These are phyloP conservation scores for Tachysurus fulvidraco DNA, from an alignment of 2,113 vertebrate species.

Conservation along the genomic window DNA sequence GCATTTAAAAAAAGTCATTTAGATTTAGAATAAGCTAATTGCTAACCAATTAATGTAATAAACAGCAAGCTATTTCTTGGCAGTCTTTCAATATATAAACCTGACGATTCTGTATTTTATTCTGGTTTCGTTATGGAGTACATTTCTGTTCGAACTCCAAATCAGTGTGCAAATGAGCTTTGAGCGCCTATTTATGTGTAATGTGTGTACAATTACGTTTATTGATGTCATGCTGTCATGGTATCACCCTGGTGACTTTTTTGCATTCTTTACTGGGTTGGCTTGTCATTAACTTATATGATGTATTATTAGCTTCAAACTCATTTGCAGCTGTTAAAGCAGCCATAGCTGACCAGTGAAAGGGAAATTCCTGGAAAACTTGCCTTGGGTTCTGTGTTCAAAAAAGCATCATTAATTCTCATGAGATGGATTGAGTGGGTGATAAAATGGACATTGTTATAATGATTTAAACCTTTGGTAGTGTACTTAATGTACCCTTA, in stretches of 20 bases:
- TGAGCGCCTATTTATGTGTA: conserved; percentile 1
- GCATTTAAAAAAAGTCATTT: background rate
- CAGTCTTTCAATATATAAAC: background rate
- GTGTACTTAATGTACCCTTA: background rate
- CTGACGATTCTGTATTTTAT: background rate
- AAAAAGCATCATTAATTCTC: background rate
- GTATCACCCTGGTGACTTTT: conserved; percentile 29
- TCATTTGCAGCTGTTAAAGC: background rate
- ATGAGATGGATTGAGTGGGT: background rate
- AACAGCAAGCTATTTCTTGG: background rate
- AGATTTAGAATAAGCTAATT: background rate
- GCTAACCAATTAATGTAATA: background rate
- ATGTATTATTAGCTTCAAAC: background rate
- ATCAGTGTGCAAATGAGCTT: conserved; percentile 18
- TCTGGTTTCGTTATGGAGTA: background rate
- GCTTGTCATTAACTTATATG: conserved; percentile 41
- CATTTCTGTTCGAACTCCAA: background rate
- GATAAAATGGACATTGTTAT: background rate
- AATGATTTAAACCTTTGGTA: background rate
- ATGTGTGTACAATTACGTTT: conserved; percentile 14
- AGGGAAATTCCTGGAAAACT: background rate
- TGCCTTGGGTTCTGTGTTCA: background rate
- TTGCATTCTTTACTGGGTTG: conserved; percentile 17
- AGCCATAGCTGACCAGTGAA: conserved; percentile 4
- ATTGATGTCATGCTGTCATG: conserved; percentile 23